Conservation (phyloP, 2,113 vertebrate species). For the Suncus etruscus region DNA sequence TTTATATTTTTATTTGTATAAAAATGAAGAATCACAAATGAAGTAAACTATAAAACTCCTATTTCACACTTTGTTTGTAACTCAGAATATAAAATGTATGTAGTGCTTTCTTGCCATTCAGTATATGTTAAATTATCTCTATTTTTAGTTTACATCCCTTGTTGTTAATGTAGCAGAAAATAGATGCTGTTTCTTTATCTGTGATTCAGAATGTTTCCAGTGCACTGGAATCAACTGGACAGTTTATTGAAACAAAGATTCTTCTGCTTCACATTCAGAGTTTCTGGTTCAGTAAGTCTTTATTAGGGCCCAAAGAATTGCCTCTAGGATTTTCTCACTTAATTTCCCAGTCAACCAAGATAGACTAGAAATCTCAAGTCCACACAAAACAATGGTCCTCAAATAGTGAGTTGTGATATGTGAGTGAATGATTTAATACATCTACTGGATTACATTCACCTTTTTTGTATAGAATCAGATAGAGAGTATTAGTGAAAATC, state of each 20-base stretch:
- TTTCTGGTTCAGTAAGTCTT: constrained; percentile 32
- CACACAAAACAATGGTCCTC: background rate
- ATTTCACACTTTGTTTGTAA: constrained; percentile 12
- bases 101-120: background rate
- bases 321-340: background rate
- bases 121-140: constrained; percentile 4
- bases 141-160: constrained; percentile 10
- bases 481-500: background rate
- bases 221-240: background rate
- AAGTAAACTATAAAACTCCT: background rate
- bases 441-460: background rate
- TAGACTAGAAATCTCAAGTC: background rate
- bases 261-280: background rate
- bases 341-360: background rate
- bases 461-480: background rate
- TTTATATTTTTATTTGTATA: background rate
- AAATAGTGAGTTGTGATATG: background rate
- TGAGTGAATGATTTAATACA: background rate
- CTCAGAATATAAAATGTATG: background rate
- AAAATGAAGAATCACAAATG: constrained; percentile 6
- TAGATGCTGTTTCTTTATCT: background rate
- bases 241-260: background rate
- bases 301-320: background rate
- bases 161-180: background rate
- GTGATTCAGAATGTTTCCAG: background rate